Percentiles rank a stretch among this genome's conserved stretches.
phyloP scores from a whole-genome alignment of 2,113 vertebrate genomes.

The Chlorocebus sabaeus region DNA sequence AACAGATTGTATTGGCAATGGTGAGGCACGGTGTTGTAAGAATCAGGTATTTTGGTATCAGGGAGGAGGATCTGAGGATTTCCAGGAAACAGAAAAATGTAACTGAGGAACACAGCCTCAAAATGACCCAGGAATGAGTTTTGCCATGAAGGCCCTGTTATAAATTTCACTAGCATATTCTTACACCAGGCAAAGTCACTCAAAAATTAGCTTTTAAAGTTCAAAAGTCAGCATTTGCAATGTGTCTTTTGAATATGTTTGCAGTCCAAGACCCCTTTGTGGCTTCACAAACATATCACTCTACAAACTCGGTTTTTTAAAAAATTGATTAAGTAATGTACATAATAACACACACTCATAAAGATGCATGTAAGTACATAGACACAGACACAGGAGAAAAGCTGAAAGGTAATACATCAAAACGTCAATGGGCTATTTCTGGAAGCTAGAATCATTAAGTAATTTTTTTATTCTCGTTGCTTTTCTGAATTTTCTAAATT shows the following conservation, averaged over 20 bases:
- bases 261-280: neutral
- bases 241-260: neutral
- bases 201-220: conserved; percentile 5
- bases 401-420: neutral
- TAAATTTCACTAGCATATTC: neutral
- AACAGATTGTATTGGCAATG: neutral
- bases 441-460: neutral
- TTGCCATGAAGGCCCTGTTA: neutral
- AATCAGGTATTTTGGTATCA: conserved; percentile 33
- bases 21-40: neutral
- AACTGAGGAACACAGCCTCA: neutral
- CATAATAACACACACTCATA: neutral
- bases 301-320: neutral
- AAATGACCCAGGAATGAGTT: neutral
- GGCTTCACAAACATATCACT: neutral
- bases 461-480: neutral
- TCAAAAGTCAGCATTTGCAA: neutral
- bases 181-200: neutral
- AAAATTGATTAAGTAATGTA: neutral
- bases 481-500: neutral
- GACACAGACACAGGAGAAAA: neutral
- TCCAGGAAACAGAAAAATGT: conserved; percentile 38
- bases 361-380: neutral
- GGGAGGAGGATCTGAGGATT: neutral
- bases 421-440: neutral